phyloP scores from a whole-genome alignment of 2,888 invertebrate species.

The Pandemis cinnamomeana region DNA sequence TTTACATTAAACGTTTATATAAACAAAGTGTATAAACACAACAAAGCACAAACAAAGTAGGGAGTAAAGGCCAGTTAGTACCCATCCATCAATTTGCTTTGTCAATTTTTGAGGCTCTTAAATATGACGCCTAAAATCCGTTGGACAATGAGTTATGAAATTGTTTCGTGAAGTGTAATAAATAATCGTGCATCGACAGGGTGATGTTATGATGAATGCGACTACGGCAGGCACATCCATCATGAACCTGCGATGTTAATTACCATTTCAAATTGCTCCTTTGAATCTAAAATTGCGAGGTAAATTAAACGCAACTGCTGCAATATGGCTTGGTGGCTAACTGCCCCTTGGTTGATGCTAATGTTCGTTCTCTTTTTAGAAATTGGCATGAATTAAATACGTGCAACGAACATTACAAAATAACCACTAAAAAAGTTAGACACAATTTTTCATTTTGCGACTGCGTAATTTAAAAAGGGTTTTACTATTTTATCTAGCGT shows the following conservation, averaged over 20 bases:
- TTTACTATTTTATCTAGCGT: too few relatives aligned
- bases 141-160: constrained; percentile 46
- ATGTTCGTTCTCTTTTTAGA: background rate
- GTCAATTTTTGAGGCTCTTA: constrained; percentile 6
- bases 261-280: constrained; percentile 74
- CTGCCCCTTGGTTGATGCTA: background rate
- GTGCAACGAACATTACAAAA: background rate
- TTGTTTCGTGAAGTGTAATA: constrained; percentile 50
- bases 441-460: too few relatives aligned
- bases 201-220: constrained; percentile 59
- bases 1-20: background rate
- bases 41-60: background rate
- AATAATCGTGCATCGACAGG: constrained; percentile 53
- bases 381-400: background rate
- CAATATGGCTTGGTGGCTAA: constrained; percentile 31
- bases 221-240: constrained; percentile 60
- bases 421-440: background rate
- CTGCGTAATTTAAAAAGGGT: background rate
- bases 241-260: constrained; percentile 67
- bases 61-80: background rate
- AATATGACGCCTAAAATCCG: constrained; percentile 20
- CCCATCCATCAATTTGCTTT: constrained; percentile 29
- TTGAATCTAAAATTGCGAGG: constrained; percentile 60
- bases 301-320: constrained; percentile 55
- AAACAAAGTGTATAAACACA: background rate